Percentiles rank a stretch among this genome's conserved stretches.
Evolutionary conservation across 1,140 invertebrate genomes (phyloP).

Genomic region (Apis dorsata): DNA sequence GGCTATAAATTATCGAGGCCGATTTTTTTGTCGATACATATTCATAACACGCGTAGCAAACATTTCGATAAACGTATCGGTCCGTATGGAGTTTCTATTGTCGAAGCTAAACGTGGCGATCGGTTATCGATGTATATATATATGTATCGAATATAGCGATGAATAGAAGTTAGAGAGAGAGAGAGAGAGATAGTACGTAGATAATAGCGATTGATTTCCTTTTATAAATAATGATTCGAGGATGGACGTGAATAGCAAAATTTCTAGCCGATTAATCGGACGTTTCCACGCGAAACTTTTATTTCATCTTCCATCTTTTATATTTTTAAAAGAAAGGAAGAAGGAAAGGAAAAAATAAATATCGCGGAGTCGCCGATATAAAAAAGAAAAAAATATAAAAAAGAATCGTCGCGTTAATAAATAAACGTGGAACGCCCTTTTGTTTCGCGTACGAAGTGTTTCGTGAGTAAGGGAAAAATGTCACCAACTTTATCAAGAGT

Average conservation of each 20-base stretch:
- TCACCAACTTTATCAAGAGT: conserved; percentile 57
- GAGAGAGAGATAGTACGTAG: background rate
- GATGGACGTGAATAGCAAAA: too few relatives aligned
- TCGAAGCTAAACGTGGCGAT: background rate
- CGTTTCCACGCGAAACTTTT: too few relatives aligned
- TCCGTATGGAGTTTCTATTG: background rate
- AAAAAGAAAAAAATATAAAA: conserved; percentile 1
- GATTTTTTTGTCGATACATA: conserved; percentile 42
- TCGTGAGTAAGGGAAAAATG: conserved; percentile 52
- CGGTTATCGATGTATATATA: too few relatives aligned
- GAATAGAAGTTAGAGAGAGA: too few relatives aligned
- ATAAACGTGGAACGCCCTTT: conserved; percentile 34
- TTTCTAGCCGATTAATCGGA: too few relatives aligned
- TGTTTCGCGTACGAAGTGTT: conserved; percentile 27
- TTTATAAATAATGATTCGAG: too few relatives aligned
- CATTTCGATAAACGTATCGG: conserved; percentile 1
- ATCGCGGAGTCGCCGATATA: conserved; percentile 17
- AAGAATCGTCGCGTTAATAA: conserved; percentile 22
- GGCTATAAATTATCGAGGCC: conserved; percentile 53
- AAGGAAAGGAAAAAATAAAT: background rate
- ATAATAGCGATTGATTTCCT: too few relatives aligned
- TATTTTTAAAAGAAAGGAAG: background rate
- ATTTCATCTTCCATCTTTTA: too few relatives aligned
- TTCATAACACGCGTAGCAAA: conserved; percentile 49
- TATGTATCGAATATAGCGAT: too few relatives aligned